Conservation (phyloP, 2,113 vertebrate genomes). For the Sarotherodon lohbergeri region DNA sequence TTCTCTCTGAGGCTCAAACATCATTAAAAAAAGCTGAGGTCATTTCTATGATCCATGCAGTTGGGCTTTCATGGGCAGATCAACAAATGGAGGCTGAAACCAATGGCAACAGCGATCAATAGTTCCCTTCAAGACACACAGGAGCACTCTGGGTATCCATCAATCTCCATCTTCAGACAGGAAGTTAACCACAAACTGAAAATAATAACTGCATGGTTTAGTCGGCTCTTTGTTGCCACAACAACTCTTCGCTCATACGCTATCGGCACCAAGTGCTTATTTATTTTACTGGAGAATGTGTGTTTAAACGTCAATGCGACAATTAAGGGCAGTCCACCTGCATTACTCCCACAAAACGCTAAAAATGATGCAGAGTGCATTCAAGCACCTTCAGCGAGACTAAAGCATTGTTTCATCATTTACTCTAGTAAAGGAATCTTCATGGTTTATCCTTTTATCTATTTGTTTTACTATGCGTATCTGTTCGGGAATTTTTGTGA, state of each 20-base stretch:
- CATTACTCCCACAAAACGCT: neutral
- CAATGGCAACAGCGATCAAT: conserved; percentile 70
- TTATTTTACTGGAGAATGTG: neutral
- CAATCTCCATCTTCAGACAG: conserved; percentile 58
- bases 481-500: neutral
- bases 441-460: neutral
- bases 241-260: neutral
- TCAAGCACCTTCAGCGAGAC: neutral
- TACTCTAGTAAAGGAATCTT: neutral
- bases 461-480: neutral
- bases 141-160: conserved; percentile 67
- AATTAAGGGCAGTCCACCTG: neutral
- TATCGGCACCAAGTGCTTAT: neutral
- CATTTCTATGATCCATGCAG: conserved; percentile 57
- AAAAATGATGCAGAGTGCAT: neutral
- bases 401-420: neutral
- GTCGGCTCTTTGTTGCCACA: conserved; percentile 13
- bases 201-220: conserved; percentile 47
- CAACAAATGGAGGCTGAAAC: conserved; percentile 72
- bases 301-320: neutral
- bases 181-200: conserved; percentile 52
- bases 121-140: conserved; percentile 68
- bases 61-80: conserved; percentile 54
- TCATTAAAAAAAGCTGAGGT: conserved; percentile 40
- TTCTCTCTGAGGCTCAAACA: conserved; percentile 25